Evolutionary conservation across 2,797 vertebrate genomes (phyloP), one percentile per base, ranked within the genome.

Genomic region (Columba guinea): DNA sequence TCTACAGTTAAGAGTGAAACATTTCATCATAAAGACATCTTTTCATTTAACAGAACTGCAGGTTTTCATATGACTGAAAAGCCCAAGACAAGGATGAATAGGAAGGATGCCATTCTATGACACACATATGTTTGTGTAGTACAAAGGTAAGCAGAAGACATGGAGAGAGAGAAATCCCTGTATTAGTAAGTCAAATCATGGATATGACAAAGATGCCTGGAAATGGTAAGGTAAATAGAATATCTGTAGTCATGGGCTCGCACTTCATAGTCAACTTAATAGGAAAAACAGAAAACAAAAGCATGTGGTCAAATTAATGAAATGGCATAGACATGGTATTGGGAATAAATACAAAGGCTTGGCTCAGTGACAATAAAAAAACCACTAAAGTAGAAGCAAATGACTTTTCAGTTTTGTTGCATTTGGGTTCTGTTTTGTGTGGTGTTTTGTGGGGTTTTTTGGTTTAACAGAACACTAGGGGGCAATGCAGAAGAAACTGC

Each of bases 401-500:
- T 11, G 75, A 22, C 37, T 77, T 56, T 3, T 13, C 28, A 2
- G 11, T 21, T 84, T 17, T 20, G 14, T 15, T 86, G 21, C 19
- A 10, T 35, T 41, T n/a, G 28, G 11, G 17, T 13, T 23, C 44
- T 23, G 5, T 16, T 71, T n/a, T 37, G 37, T 37, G 37, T 23
- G 20, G 24, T 15, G 23, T 13, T 27, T 52, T 52, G 26, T 52
- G 24, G 26, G 14, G 26, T 24, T 9, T 49, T 48, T 67, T 46
- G 19, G 19, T 55, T 5, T 17, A 37, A 51, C 2, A 2, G 69
- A 85, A 87, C 90, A 13, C 93, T 69, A 95, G 94, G 34, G 92
- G 92, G 94, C 96, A 77, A 70, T 64, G 67, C 39, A 90, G 91
- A 81, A 91, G 46, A 28, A 34, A 24, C 22, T 49, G 27, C 44